Conservation (phyloP, 2,797 vertebrate genomes). For the Rhinoraja longicauda region DNA sequence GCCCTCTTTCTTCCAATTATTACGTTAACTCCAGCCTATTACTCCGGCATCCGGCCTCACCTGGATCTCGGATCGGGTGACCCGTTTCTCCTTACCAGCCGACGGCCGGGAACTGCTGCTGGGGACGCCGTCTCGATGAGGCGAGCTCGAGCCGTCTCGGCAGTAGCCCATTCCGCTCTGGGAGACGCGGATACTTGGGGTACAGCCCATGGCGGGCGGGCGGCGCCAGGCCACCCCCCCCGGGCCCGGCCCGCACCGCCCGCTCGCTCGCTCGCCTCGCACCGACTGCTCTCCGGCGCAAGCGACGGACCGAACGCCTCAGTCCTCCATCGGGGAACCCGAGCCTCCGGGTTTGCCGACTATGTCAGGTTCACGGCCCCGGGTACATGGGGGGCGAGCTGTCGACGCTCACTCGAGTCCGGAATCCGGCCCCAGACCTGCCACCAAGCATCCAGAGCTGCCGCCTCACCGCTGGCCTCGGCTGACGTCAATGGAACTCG, state of each 20-base stretch:
- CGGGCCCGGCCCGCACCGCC: not conserved
- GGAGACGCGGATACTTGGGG: constrained; percentile 93
- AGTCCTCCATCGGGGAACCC: not conserved
- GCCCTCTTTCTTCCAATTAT: no score
- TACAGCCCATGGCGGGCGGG: constrained; percentile 79
- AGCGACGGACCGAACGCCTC: constrained; percentile 39
- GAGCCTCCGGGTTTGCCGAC: not conserved
- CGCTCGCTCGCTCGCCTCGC: not conserved
- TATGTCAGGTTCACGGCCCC: not conserved
- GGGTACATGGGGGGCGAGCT: no score
- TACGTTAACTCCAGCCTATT: no score
- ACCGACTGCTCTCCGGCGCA: not conserved
- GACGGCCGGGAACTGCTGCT: no score
- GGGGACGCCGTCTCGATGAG: constrained; percentile 82
- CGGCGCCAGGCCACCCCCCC: not conserved
- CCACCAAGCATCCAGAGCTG: not conserved
- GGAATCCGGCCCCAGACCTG: not conserved
- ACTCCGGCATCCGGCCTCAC: no score
- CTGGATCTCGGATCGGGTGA: no score
- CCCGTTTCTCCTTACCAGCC: no score
- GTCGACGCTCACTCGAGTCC: not conserved
- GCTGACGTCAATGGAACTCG: not conserved
- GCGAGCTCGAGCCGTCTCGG: constrained; percentile 83
- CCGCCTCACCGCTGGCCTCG: not conserved
- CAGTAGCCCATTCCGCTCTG: constrained; percentile 79